A percentile compares a stretch with the other conserved stretches of the same genome.
phyloP scores from a whole-genome alignment of 1,140 invertebrate genomes.

The Brachystomella parvula region DNA sequence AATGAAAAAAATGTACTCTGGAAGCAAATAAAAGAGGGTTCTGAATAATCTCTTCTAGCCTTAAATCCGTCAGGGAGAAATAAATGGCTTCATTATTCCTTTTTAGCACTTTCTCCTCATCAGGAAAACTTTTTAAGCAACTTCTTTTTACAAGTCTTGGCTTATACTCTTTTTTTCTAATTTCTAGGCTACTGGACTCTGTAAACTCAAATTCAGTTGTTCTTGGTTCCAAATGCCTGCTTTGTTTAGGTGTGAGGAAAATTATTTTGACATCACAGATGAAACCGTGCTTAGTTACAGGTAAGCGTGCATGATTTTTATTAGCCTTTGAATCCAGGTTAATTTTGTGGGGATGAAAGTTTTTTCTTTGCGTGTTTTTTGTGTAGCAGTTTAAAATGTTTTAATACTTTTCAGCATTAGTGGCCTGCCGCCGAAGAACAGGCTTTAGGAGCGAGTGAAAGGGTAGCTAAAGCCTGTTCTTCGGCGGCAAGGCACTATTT shows the following conservation, averaged over 20 bases:
- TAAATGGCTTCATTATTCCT: background rate
- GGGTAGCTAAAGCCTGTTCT: no score
- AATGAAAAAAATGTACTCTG: background rate
- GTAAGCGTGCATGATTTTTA: conserved; percentile 11
- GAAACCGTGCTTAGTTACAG: conserved; percentile 12
- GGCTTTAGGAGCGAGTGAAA: no score
- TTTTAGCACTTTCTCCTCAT: no score
- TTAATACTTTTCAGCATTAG: no score
- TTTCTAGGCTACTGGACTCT: conserved; percentile 19
- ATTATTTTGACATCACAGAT: conserved; percentile 27
- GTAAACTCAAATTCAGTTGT: conserved; percentile 29
- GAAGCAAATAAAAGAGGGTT: background rate
- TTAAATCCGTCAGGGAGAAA: background rate
- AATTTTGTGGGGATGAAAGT: background rate
- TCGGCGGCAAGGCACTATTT: no score
- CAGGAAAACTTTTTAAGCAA: no score
- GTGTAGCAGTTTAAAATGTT: no score
- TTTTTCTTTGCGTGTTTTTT: background rate
- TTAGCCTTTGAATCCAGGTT: background rate
- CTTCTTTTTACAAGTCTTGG: no score
- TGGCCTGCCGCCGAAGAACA: no score
- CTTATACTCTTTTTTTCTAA: background rate
- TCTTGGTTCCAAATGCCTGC: conserved; percentile 35
- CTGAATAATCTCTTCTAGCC: background rate
- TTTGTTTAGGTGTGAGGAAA: conserved; percentile 33